Base-by-base conservation (phyloP, 2,113 vertebrate species). In the Xyliphius kryptos region DNA sequence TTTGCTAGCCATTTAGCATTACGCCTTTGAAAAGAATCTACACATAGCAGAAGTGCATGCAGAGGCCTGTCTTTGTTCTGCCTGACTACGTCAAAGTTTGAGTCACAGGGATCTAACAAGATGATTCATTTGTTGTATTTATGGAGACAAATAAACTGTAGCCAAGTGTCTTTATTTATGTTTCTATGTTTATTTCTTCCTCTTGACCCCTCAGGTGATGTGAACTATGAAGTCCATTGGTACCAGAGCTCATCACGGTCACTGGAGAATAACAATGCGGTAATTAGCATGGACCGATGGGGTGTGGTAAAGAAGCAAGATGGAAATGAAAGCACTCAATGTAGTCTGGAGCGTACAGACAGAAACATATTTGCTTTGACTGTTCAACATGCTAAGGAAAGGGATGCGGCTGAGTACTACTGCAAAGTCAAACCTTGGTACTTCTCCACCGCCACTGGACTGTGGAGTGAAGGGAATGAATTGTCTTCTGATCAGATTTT, bases 201-300 rank as follows among this genome's bases (percentile, higher is more conserved):
- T 7, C 49, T 32, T 32, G 26, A 37, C 12, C 54, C 61, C 57
- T 10, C 0, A 97, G 94, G 91, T 6, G 87, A 93, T 43, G 80
- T 95, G 85, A 83, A 88, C 1, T 98, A 94, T 1, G 92, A 95
- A 0, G 90, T 97, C 48, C 85, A 78, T 37, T 98, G 95, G 95
- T 92, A 90, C 66, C 91, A 87, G 1, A 87, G 85, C 10, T 70
- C 82, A 11, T 82, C 87, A 52, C 86, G 85, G 0, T 76, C 51
- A 1, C 81, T 0, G 72, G 85, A 56, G 80, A 87, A 71, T 2
- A 65, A 61, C 7, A 80, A 78, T 1, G 75, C 81, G 0, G 5
- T 77, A 57, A 87, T 84, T 16, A 86, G 80, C 0, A 57, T 94
- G 38, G 91, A 95, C 79, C 86, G 88, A 40, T 91, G 82, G 41